phyloP scores from a whole-genome alignment of 2,113 vertebrate species.

The Pseudorasbora parva region DNA sequence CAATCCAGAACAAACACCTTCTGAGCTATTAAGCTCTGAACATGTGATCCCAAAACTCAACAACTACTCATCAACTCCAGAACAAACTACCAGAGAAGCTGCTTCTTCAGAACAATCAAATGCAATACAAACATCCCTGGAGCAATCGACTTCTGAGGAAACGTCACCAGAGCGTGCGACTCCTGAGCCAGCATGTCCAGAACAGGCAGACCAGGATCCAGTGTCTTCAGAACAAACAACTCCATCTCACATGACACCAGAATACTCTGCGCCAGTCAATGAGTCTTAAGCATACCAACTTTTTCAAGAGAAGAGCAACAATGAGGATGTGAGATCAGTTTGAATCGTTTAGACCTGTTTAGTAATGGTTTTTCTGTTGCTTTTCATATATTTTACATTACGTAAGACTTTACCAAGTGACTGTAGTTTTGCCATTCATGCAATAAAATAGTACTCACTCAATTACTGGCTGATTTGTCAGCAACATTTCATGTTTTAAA shows the following conservation, averaged over 20 bases:
- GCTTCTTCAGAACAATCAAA: background rate
- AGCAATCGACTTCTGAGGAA: background rate
- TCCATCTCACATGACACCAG: background rate
- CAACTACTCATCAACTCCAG: background rate
- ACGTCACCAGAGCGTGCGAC: background rate
- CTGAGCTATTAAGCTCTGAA: background rate
- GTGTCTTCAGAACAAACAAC: background rate
- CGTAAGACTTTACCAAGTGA: background rate
- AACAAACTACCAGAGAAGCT: background rate
- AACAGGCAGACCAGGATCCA: background rate
- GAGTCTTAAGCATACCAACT: background rate
- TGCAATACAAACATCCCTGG: background rate
- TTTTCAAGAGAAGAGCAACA: background rate
- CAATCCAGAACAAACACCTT: background rate
- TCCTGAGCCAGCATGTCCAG: background rate
- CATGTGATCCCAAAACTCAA: background rate
- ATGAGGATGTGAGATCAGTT: background rate
- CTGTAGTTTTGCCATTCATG: background rate
- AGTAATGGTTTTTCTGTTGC: background rate
- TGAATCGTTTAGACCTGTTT: background rate
- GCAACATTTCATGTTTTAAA: background rate
- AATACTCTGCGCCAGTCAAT: background rate
- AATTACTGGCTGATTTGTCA: background rate
- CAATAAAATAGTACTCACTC: slow-evolving; percentile 11
- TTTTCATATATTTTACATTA: background rate